phyloP scores from a whole-genome alignment of 2,888 invertebrate species.

The Harpagoxenus sublaevis region DNA sequence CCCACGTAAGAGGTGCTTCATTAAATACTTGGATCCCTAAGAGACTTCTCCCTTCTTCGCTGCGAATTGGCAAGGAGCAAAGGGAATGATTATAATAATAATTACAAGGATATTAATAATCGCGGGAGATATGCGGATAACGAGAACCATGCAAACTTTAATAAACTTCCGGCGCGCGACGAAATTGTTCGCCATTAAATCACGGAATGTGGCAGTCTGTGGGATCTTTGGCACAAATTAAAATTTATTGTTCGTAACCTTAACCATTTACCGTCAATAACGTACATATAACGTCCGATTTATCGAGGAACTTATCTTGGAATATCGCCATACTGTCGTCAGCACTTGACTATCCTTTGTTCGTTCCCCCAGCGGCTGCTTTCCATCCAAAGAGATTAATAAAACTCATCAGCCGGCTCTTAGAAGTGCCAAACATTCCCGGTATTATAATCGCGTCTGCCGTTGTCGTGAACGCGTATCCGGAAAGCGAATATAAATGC shows the following conservation, averaged over 20 bases:
- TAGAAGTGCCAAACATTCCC: constrained; percentile 36
- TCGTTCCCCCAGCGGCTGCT: background rate
- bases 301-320: constrained; percentile 2
- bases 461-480: background rate
- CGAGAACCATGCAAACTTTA: constrained; percentile 42
- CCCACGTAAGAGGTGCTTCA: constrained; percentile 76
- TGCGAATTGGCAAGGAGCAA: constrained; percentile 61
- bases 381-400: constrained; percentile 36
- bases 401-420: constrained; percentile 9
- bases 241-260: constrained; percentile 9
- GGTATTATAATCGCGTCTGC: constrained; percentile 10
- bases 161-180: constrained; percentile 38
- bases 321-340: background rate
- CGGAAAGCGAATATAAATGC: constrained; percentile 45
- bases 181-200: constrained; percentile 36
- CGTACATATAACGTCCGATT: background rate
- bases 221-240: constrained; percentile 21
- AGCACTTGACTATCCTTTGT: constrained; percentile 19
- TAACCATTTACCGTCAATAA: constrained; percentile 8
- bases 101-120: constrained; percentile 73
- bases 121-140: constrained; percentile 64
- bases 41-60: constrained; percentile 56
- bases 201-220: background rate
- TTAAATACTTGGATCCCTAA: constrained; percentile 73
- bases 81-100: constrained; percentile 74